Conservation (phyloP, 2,888 invertebrate species). For the Pristionchus arcanus region DNA sequence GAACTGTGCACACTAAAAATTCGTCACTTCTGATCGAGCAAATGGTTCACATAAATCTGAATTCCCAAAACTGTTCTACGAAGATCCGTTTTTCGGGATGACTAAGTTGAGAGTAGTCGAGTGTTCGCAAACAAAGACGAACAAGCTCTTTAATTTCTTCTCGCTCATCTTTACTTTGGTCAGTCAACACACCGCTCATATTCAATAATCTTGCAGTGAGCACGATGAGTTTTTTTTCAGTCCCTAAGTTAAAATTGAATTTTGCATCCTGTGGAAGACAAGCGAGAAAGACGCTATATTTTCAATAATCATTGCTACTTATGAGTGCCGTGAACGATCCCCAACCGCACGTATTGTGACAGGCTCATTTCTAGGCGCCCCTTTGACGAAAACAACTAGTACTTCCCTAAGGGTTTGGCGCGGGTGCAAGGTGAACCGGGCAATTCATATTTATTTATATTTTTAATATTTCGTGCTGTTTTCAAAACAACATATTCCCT, state of each 20-base stretch:
- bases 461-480: too few species aligned
- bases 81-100: background rate
- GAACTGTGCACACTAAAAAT: too few species aligned
- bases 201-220: background rate
- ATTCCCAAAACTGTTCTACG: background rate
- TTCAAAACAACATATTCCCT: background rate
- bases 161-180: background rate
- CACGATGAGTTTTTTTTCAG: background rate
- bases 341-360: background rate
- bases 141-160: conserved; percentile 15
- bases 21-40: too few species aligned
- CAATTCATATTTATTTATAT: too few species aligned
- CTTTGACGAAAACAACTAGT: background rate
- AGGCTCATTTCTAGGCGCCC: background rate
- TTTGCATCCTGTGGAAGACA: background rate
- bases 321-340: too few species aligned
- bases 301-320: background rate
- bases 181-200: background rate
- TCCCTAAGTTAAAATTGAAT: too few species aligned
- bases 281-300: background rate
- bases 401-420: background rate
- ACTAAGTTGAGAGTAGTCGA: background rate
- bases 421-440: background rate
- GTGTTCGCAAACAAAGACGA: background rate
- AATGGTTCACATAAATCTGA: too few species aligned